These are phyloP conservation scores for Pluvialis apricaria DNA, from an alignment of 2,113 vertebrate species.

Conservation along the genomic window DNA sequence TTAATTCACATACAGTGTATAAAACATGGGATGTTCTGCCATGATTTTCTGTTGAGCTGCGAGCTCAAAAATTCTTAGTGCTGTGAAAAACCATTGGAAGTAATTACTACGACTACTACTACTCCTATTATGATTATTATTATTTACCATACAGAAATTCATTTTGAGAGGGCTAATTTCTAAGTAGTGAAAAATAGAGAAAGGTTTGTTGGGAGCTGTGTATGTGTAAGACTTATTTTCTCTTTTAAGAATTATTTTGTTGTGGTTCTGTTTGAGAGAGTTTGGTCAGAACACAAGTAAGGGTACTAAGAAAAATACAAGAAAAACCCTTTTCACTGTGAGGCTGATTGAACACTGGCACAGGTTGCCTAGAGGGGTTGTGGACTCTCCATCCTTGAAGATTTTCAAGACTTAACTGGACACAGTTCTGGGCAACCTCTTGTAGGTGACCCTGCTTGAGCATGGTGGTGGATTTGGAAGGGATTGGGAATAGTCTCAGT, in stretches of 20 bases:
- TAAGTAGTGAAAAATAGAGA: not conserved
- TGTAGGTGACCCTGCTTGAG: not conserved
- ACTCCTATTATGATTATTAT: not conserved
- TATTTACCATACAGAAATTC: not conserved
- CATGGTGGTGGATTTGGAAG: not conserved
- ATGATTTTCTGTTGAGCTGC: not conserved
- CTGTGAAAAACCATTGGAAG: not conserved
- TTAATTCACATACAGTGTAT: not conserved
- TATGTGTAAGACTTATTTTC: not conserved
- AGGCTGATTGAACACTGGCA: not conserved
- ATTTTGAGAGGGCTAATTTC: not conserved
- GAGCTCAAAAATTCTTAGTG: not conserved
- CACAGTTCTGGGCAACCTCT: not conserved
- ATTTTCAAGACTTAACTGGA: not conserved
- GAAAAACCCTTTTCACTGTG: not conserved
- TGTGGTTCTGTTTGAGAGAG: not conserved
- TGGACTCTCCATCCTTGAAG: not conserved
- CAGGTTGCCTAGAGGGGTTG: not conserved
- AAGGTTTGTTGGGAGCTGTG: not conserved
- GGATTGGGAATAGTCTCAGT: not conserved
- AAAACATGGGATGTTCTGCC: not conserved
- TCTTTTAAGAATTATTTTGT: not conserved
- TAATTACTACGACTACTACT: not conserved
- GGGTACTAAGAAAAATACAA: not conserved
- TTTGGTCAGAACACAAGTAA: not conserved